Conservation (phyloP, 2,113 vertebrate species). For the Hydrolagus affinis region DNA sequence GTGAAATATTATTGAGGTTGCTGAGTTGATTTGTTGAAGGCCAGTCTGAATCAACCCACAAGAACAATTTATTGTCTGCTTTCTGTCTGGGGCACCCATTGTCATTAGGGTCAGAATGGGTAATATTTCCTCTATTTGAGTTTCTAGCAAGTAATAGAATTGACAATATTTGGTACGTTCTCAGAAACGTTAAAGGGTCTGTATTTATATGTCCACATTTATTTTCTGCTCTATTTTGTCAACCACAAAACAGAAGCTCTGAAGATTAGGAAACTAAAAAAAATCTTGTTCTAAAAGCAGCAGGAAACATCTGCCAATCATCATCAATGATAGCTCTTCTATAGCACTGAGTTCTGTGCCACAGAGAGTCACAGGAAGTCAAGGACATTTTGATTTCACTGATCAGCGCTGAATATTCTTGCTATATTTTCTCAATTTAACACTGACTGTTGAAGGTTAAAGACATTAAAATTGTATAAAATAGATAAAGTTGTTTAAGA, state of each 20-base stretch:
- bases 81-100: no score
- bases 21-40: no score
- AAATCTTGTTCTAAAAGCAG: neutral
- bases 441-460: no score
- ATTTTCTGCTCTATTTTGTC: neutral
- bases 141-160: neutral
- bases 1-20: no score
- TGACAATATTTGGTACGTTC: neutral
- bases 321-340: neutral
- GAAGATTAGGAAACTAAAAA: neutral
- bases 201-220: neutral
- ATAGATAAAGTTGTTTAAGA: no score
- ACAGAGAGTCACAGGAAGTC: neutral
- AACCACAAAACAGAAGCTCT: neutral
- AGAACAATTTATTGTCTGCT: no score
- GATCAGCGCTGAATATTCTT: no score
- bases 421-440: no score
- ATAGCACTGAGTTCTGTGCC: no score
- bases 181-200: neutral
- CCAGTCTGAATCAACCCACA: no score
- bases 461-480: no score
- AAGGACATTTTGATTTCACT: neutral
- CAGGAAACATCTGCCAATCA: slow-evolving; percentile 16
- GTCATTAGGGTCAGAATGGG: neutral
- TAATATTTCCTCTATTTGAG: neutral